These are phyloP conservation scores for Parapristionchus giblindavisi DNA, from an alignment of 2,888 invertebrate species.

Conservation along the genomic window DNA sequence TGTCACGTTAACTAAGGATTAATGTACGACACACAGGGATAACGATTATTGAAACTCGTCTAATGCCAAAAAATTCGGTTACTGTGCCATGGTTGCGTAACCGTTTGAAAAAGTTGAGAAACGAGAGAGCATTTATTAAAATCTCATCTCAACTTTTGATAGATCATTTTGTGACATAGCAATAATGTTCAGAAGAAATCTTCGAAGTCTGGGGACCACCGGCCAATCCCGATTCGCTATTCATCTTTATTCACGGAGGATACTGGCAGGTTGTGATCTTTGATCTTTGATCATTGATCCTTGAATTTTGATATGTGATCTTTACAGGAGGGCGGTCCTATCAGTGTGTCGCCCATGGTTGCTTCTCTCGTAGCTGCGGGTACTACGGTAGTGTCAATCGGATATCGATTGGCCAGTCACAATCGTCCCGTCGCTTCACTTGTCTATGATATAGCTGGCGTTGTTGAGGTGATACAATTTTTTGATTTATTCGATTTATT, in stretches of 20 bases:
- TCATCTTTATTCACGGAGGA: slow-evolving; percentile 36
- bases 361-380: neutral
- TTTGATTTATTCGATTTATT: neutral
- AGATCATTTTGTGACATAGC: neutral
- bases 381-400: slow-evolving; percentile 20
- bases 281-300: neutral
- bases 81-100: too few species aligned
- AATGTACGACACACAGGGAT: too few species aligned
- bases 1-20: too few species aligned
- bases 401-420: slow-evolving; percentile 16
- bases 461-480: slow-evolving; percentile 16
- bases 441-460: neutral
- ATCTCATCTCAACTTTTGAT: neutral
- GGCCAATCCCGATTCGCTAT: neutral
- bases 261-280: slow-evolving; percentile 32
- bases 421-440: slow-evolving; percentile 17
- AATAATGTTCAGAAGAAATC: slow-evolving; percentile 4
- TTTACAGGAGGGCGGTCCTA: slow-evolving; percentile 19
- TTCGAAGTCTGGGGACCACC: slow-evolving; percentile 25
- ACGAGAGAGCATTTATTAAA: too few species aligned
- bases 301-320: neutral
- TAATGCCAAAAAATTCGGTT: too few species aligned
- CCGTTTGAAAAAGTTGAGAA: too few species aligned
- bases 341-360: neutral
- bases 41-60: too few species aligned